Percentiles rank a stretch among this genome's conserved stretches.
Evolutionary conservation across 2,797 vertebrate genomes (phyloP).

Genomic region (Austrolebias charrua): DNA sequence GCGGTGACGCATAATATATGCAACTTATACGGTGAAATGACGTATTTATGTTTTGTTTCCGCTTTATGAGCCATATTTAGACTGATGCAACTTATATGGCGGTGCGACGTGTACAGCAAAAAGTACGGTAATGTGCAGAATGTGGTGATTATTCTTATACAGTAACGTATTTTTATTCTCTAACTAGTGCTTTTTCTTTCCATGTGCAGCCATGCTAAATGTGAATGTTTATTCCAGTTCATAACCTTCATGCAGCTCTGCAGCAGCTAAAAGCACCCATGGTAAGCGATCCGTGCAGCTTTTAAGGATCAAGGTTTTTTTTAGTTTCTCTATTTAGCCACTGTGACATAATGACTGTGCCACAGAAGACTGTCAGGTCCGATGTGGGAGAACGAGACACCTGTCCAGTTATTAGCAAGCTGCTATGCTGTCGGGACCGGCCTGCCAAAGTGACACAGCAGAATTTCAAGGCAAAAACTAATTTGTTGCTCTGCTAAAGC

Average conservation of each 20-base stretch:
- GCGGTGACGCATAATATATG: too few relatives aligned
- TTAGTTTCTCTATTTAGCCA: constrained; percentile 29
- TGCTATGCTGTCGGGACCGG: constrained; percentile 19
- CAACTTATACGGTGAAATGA: too few relatives aligned
- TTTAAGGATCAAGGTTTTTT: constrained; percentile 4
- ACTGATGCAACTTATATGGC: too few relatives aligned
- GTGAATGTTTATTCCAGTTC: constrained; percentile 42
- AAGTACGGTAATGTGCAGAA: too few relatives aligned
- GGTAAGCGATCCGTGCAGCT: constrained; percentile 26
- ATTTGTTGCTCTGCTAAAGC: constrained; percentile 3
- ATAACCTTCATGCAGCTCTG: constrained; percentile 33
- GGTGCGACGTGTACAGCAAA: too few relatives aligned
- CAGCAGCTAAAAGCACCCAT: constrained; percentile 19
- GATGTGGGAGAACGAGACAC: constrained; percentile 24
- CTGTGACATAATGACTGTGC: constrained; percentile 8
- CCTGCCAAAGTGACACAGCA: constrained; percentile 19
- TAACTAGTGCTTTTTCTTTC: constrained; percentile 15
- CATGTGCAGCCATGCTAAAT: constrained; percentile 25
- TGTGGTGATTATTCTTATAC: too few relatives aligned
- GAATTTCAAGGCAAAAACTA: constrained; percentile 7
- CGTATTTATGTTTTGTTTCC: too few relatives aligned
- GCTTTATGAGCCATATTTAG: too few relatives aligned
- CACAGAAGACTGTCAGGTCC: constrained; percentile 31
- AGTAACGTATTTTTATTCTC: too few relatives aligned
- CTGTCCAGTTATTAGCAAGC: constrained; percentile 42